Evolutionary conservation across 2,113 vertebrate genomes (phyloP).

Genomic region (Ailurus styani): DNA sequence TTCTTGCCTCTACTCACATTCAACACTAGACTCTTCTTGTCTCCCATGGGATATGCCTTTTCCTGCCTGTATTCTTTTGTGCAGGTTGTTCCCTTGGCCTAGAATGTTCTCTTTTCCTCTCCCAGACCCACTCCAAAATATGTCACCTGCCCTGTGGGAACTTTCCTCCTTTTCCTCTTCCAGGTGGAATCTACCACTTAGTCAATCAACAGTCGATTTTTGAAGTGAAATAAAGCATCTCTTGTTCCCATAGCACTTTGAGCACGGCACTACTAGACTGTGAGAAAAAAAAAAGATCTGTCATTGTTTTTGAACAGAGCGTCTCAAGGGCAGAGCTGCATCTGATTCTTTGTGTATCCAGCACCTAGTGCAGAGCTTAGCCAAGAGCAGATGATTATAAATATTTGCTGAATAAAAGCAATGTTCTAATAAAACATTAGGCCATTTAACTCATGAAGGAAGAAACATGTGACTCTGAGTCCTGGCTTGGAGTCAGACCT

Average conservation of each 20-base stretch:
- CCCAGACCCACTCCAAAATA: not conserved
- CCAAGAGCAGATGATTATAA: conserved; percentile 3
- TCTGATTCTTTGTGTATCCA: not conserved
- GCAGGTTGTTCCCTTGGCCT: not conserved
- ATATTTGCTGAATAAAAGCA: conserved; percentile 35
- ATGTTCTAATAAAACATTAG: conserved; percentile 27
- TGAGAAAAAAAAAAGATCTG: not conserved
- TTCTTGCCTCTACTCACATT: not conserved
- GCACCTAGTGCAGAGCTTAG: not conserved
- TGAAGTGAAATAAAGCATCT: not conserved
- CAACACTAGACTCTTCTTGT: too few species aligned
- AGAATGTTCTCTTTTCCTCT: not conserved
- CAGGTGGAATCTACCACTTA: not conserved
- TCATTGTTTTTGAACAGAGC: not conserved
- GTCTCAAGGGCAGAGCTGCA: not conserved
- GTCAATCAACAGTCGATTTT: not conserved
- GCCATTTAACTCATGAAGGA: not conserved
- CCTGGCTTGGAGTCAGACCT: not conserved
- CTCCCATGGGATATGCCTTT: not conserved
- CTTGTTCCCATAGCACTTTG: not conserved
- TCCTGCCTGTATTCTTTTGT: not conserved
- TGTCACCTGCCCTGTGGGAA: not conserved
- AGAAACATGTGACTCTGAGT: not conserved
- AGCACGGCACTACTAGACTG: not conserved
- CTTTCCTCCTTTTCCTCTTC: not conserved